Percentiles rank a stretch among this genome's conserved stretches.
Evolutionary conservation across 1,140 invertebrate genomes (phyloP).

Genomic region (Argopecten irradians): DNA sequence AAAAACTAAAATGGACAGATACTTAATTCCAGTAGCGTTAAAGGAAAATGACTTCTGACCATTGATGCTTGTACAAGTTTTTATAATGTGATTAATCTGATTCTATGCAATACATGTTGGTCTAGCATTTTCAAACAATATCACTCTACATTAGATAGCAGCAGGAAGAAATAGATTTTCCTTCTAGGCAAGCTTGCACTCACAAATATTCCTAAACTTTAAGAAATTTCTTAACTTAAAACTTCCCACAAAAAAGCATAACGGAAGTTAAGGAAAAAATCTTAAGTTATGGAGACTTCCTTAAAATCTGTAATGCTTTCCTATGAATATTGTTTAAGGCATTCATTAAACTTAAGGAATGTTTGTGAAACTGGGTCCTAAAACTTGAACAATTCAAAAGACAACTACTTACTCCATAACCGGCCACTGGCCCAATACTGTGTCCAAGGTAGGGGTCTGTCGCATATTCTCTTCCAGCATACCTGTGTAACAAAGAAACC

Average conservation of each 20-base stretch:
- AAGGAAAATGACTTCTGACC: not conserved
- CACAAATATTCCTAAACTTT: no score
- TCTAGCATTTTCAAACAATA: not conserved
- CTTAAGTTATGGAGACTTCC: no score
- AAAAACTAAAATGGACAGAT: not conserved
- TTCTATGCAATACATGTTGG: no score
- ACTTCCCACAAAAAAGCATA: no score
- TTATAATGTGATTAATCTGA: no score
- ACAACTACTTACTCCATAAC: slow-evolving; percentile 89
- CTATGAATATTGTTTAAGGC: no score
- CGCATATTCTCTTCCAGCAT: slow-evolving; percentile 90
- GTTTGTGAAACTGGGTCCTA: not conserved
- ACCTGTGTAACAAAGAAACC: slow-evolving; percentile 79
- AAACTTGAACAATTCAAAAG: not conserved
- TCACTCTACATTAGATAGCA: no score
- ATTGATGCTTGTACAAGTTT: not conserved
- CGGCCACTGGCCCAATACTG: slow-evolving; percentile 95
- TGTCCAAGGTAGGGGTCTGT: slow-evolving; percentile 94
- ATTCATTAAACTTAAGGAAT: not conserved
- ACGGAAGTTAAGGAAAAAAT: no score
- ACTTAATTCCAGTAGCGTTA: not conserved
- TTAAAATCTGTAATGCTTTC: no score
- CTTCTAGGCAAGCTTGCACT: no score
- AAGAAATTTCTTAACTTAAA: no score
- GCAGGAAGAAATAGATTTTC: not conserved